phyloP scores from a whole-genome alignment of 1,140 invertebrate species.

The Nomia melanderi region DNA sequence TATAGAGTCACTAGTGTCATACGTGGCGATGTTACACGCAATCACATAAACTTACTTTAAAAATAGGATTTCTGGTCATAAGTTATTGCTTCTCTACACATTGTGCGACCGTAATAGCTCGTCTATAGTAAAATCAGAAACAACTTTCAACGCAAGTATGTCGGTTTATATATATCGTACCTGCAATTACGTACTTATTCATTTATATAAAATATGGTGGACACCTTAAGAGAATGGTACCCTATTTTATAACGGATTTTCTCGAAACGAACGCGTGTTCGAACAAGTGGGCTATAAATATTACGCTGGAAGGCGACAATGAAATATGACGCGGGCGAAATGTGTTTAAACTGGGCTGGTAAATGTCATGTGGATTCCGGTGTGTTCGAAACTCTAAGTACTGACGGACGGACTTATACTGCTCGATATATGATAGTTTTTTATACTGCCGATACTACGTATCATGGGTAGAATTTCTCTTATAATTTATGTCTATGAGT shows the following conservation, averaged over 20 bases:
- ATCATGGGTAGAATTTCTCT: not conserved
- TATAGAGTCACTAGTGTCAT: too few relatives aligned
- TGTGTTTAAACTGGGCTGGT: constrained; percentile 12
- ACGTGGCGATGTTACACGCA: too few relatives aligned
- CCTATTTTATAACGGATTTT: constrained; percentile 11
- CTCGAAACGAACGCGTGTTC: not conserved
- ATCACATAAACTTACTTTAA: not conserved
- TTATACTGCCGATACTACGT: too few relatives aligned
- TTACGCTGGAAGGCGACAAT: not conserved
- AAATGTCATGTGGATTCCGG: constrained; percentile 23
- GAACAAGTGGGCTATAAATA: constrained; percentile 26
- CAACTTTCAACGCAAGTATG: too few relatives aligned
- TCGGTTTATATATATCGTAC: too few relatives aligned
- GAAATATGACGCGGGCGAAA: constrained; percentile 16
- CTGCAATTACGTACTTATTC: too few relatives aligned
- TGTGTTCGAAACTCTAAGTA: not conserved
- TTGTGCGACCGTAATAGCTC: too few relatives aligned
- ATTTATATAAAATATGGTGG: too few relatives aligned
- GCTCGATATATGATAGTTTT: not conserved
- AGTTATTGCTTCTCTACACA: too few relatives aligned
- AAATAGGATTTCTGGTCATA: not conserved
- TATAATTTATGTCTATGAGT: not conserved
- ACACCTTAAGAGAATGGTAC: too few relatives aligned
- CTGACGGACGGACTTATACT: not conserved
- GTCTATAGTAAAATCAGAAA: too few relatives aligned